A percentile compares a stretch with the other conserved stretches of the same genome.
Evolutionary conservation across 2,888 invertebrate genomes (phyloP).

Genomic region (Orthosia gracilis): DNA sequence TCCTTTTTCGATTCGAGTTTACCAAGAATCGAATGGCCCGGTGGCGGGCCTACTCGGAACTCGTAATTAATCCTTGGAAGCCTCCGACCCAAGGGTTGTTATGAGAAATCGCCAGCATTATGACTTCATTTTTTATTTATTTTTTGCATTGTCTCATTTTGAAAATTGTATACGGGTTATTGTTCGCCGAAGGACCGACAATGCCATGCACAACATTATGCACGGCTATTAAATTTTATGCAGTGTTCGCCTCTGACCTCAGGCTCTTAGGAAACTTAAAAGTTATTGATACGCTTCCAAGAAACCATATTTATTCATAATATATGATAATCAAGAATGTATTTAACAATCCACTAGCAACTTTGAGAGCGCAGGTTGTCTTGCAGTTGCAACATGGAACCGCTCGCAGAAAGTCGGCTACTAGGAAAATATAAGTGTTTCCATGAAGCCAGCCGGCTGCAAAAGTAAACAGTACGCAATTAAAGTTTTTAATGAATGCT

Average conservation of each 20-base stretch:
- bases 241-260: constrained; percentile 80
- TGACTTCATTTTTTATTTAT: constrained; percentile 82
- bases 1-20: constrained; percentile 90
- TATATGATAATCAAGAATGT: constrained; percentile 30
- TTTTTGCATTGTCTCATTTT: constrained; percentile 86
- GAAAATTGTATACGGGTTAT: constrained; percentile 83
- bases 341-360: constrained; percentile 12
- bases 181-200: constrained; percentile 82
- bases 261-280: constrained; percentile 69
- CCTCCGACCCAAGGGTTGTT: constrained; percentile 89
- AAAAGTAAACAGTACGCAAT: constrained; percentile 5
- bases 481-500: constrained; percentile 1
- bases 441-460: background rate
- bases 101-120: constrained; percentile 88
- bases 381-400: background rate
- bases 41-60: constrained; percentile 90
- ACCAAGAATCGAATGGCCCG: constrained; percentile 90
- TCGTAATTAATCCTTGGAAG: constrained; percentile 91
- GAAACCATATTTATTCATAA: constrained; percentile 62
- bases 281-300: constrained; percentile 71
- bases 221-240: constrained; percentile 77
- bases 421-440: constrained; percentile 6
- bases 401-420: background rate
- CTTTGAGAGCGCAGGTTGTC: constrained; percentile 4
- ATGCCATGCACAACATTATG: constrained; percentile 67